Conservation (phyloP, 2,888 invertebrate species). For the Steinernema scapterisci region DNA sequence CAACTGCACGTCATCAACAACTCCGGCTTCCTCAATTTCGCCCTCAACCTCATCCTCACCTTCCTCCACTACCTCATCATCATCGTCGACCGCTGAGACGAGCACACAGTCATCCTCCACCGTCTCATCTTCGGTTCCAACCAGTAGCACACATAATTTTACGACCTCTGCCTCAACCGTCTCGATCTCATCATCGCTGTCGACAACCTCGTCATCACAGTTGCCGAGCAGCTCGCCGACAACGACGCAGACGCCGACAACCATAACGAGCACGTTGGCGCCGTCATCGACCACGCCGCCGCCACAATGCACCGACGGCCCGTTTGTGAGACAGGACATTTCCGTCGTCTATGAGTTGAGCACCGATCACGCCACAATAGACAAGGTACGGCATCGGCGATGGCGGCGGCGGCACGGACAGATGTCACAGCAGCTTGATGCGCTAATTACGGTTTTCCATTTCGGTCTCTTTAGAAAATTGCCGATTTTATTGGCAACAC, state of each 20-base stretch:
- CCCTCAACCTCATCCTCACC: background rate
- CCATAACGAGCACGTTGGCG: background rate
- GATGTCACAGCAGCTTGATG: constrained; percentile 21
- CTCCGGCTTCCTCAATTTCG: background rate
- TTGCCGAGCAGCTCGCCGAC: background rate
- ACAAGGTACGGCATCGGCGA: constrained; percentile 13
- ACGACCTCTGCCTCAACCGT: background rate
- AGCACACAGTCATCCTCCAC: background rate
- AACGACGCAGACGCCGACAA: background rate
- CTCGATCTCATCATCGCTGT: constrained; percentile 21
- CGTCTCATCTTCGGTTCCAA: background rate
- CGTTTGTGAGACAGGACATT: constrained; percentile 18
- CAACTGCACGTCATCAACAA: background rate
- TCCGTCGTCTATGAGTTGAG: constrained; percentile 23
- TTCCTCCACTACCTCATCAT: background rate
- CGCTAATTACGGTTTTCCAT: background rate
- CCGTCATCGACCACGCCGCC: background rate
- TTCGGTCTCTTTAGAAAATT: constrained; percentile 13
- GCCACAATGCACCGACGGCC: constrained; percentile 17
- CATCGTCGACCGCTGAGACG: background rate
- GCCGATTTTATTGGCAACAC: constrained; percentile 21
- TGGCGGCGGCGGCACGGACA: background rate
- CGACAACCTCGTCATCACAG: background rate
- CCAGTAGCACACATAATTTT: background rate
- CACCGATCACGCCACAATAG: background rate